Evolutionary conservation across 2,797 vertebrate genomes (phyloP), one percentile per base, ranked within the genome.

Genomic region (Paedocypris micromegethes): DNA sequence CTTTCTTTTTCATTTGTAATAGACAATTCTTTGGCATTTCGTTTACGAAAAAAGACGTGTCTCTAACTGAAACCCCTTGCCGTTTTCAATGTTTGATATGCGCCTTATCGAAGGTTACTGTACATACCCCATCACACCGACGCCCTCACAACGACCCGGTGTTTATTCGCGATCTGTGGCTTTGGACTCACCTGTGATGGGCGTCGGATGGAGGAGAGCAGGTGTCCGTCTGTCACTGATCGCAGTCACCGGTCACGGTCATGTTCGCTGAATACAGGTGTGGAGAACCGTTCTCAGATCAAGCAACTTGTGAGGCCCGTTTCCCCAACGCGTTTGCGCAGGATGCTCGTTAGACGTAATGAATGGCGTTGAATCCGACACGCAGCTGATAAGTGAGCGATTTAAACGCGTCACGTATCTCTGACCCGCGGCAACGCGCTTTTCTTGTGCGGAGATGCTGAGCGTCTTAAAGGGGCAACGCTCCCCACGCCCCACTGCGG

Each of bases 391-490:
- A 43, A 50, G 37, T 53, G 37, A 23, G 53, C 3, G 5, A 54
- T 68, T 62, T 61, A n/a, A 62, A 59, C 43, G 62, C 45, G 55
- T 69, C 58, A 55, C 44, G 51, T 69, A 46, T 38, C 23, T 23
- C 39, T 62, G 52, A 72, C 62, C 58, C 23, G 60, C 58, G 39
- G 73, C 53, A 48, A 62, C 58, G 62, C 72, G 48, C 59, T 53
- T 60, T 58, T 78, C 50, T 71, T 57, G 70, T 70, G 70, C 49
- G 58, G 69, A 75, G 63, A 68, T 65, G 61, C 52, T 68, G 38
- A 44, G 58, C 44, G 58, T 70, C 58, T 75, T 78, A 78, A 78
- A 78, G 61, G 53, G 72, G 74, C 53, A 76, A 65, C 62, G 40
- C 50, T 42, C 38, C 55, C 9, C 48, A 51, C 44, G 53, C 46